phyloP scores from a whole-genome alignment of 2,888 invertebrate species.

The Fragum sueziense region DNA sequence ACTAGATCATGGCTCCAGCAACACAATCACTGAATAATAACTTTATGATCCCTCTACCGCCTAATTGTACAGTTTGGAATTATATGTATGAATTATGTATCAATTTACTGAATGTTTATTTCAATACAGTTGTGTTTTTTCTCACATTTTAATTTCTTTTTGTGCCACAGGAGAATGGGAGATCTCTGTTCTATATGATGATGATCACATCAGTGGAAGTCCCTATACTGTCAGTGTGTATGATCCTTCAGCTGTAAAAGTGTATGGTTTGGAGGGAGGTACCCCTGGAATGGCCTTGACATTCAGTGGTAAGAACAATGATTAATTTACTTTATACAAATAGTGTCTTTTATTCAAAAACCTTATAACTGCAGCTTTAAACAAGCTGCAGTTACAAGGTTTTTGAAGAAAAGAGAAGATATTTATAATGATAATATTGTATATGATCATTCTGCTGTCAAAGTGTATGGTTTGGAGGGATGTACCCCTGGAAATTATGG shows the following conservation, averaged over 20 bases:
- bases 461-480: conserved; percentile 85
- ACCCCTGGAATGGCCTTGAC: conserved; percentile 84
- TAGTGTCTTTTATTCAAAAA: neutral
- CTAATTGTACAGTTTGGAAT: too few species aligned
- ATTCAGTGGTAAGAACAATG: conserved; percentile 82
- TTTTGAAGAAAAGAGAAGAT: too few species aligned
- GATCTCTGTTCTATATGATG: conserved; percentile 97
- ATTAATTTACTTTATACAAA: neutral
- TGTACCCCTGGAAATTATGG: conserved; percentile 84
- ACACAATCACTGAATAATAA: too few species aligned
- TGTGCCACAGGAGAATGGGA: conserved; percentile 90
- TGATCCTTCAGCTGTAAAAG: conserved; percentile 94
- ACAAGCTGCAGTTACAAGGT: too few species aligned
- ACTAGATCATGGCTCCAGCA: too few species aligned
- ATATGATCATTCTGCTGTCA: conserved; percentile 96
- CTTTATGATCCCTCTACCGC: too few species aligned
- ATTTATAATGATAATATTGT: too few species aligned
- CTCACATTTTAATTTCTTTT: neutral
- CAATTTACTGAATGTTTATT: too few species aligned
- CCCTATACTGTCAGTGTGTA: conserved; percentile 98
- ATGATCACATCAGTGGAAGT: conserved; percentile 96
- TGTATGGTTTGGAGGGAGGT: conserved; percentile 84
- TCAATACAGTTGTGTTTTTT: neutral
- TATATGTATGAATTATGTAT: too few species aligned
- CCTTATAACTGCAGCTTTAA: too few species aligned